These are phyloP conservation scores for Thecophora atra DNA, from an alignment of 2,888 invertebrate species.

Conservation along the genomic window DNA sequence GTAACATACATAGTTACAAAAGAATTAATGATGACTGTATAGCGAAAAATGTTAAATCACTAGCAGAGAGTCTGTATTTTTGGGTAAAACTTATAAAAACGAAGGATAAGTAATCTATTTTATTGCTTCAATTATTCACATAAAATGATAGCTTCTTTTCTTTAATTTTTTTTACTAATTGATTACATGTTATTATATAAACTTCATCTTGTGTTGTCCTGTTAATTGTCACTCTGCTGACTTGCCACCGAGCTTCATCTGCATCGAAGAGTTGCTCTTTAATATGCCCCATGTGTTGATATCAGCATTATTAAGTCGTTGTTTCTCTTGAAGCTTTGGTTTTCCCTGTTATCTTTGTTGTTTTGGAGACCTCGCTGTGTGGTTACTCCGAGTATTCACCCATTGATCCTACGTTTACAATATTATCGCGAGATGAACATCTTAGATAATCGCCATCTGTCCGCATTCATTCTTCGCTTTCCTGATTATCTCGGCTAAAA, in stretches of 20 bases:
- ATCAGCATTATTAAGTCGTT: background rate
- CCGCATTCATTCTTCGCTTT: conserved; percentile 6
- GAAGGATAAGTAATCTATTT: too few species aligned
- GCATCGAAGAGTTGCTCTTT: background rate
- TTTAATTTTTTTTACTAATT: too few species aligned
- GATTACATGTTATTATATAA: too few species aligned
- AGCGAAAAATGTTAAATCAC: too few species aligned
- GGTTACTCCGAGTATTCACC: background rate
- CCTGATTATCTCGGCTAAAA: conserved; percentile 7
- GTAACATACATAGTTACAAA: too few species aligned
- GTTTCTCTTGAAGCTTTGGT: too few species aligned
- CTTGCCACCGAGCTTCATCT: background rate
- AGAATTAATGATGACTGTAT: too few species aligned
- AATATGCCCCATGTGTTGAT: background rate
- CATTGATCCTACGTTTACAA: background rate
- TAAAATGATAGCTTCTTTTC: too few species aligned
- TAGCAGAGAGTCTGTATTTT: too few species aligned
- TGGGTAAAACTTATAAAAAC: too few species aligned
- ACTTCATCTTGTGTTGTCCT: too few species aligned
- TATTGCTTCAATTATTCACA: too few species aligned
- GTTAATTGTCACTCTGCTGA: background rate
- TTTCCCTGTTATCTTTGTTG: conserved; percentile 3
- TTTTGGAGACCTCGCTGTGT: background rate
- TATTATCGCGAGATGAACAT: conserved; percentile 16
- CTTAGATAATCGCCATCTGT: conserved; percentile 15